phyloP scores from a whole-genome alignment of 2,888 invertebrate species.

The Melieria omissa region DNA sequence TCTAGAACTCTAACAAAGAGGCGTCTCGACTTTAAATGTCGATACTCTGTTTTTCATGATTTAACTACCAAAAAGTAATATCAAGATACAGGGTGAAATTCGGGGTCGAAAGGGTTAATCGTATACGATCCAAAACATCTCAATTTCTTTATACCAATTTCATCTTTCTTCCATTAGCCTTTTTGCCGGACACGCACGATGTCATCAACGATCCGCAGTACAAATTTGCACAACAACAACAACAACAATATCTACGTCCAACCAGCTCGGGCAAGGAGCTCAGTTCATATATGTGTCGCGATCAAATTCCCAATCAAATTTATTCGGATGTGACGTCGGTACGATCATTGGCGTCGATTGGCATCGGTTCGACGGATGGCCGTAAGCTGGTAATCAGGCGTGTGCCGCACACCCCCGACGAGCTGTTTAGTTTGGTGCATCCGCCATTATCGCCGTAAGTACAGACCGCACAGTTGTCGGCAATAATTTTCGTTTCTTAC shows the following conservation, averaged over 20 bases:
- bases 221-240: constrained; percentile 21
- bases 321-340: constrained; percentile 78
- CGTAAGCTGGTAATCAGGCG: constrained; percentile 84
- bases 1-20: too few relatives aligned
- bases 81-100: too few relatives aligned
- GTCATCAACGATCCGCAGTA: constrained; percentile 6
- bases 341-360: constrained; percentile 84
- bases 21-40: too few relatives aligned
- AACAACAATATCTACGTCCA: constrained; percentile 63
- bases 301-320: constrained; percentile 70
- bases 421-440: constrained; percentile 86
- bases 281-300: constrained; percentile 70
- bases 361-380: constrained; percentile 90
- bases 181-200: constrained; percentile 51
- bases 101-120: too few relatives aligned
- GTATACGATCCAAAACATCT: too few relatives aligned
- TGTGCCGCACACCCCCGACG: constrained; percentile 86
- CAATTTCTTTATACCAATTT: background rate
- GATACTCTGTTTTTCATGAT: too few relatives aligned
- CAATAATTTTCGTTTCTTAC: background rate
- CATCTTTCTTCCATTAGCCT: constrained; percentile 47
- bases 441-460: constrained; percentile 79
- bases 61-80: too few relatives aligned
- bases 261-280: constrained; percentile 66
- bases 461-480: background rate